phyloP scores from a whole-genome alignment of 2,113 vertebrate species.

The Vireo altiloquus region DNA sequence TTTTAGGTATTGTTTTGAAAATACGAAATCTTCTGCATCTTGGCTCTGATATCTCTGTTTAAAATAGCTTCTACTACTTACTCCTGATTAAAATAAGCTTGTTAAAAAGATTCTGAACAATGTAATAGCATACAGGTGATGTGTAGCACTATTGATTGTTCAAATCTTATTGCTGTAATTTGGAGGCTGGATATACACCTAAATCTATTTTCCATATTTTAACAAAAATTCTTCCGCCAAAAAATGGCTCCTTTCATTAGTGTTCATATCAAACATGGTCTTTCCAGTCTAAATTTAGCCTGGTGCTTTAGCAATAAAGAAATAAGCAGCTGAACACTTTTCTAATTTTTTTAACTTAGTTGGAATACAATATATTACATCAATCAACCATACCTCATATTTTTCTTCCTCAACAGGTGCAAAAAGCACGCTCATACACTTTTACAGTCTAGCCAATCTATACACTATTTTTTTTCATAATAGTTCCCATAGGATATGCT shows the following conservation, averaged over 20 bases:
- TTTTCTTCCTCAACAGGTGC: background rate
- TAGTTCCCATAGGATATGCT: background rate
- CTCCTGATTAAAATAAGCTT: slow-evolving; percentile 1
- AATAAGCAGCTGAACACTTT: background rate
- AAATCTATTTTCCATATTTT: background rate
- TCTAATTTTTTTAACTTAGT: background rate
- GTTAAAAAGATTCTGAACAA: background rate
- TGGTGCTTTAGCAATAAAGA: background rate
- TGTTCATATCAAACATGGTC: background rate
- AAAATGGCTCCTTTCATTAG: background rate
- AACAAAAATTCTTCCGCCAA: background rate
- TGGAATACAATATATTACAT: background rate
- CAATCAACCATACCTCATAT: background rate
- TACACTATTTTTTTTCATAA: background rate
- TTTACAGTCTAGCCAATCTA: background rate
- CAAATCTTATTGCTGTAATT: slow-evolving; percentile 15
- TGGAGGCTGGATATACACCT: background rate
- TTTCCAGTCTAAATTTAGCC: background rate
- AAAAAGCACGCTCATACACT: background rate
- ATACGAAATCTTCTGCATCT: background rate
- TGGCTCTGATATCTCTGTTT: background rate
- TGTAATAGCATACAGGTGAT: background rate
- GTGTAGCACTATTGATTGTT: background rate
- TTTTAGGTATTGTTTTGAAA: background rate
- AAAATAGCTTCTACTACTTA: background rate